Base-by-base conservation (phyloP, 2,797 vertebrate genomes). In the Cephalopachus bancanus region DNA sequence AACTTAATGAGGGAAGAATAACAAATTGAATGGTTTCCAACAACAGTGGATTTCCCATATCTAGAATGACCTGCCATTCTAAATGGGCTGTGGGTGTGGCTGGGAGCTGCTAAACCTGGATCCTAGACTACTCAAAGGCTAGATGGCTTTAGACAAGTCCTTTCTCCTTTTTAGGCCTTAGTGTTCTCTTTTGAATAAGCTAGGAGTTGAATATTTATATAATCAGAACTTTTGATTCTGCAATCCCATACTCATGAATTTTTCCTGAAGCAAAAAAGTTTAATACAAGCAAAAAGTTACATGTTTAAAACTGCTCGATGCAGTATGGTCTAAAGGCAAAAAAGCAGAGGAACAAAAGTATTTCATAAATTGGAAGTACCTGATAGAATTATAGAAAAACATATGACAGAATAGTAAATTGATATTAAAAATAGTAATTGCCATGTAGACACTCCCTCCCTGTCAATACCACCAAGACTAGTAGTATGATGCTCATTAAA, bases 1-100 rank as follows among this genome's bases (percentile, higher is more conserved):
- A 95, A 91, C 84, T 96, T 93, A 81, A 85, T 83, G 64, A 69
- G 9, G 59, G 81, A 94, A 96, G 81, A 96, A 95, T 83, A 94
- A 71, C 65, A 75, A 89, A 88, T 9, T 0, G 79, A 94, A 83
- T 69, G 86, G 57, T 7, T 44, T 90, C 64, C 20, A 71, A 89
- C 55, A 81, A 74, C 71, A 74, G 28, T 55, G 93, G 74, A 33
- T 59, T 86, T 19, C n/a, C 53, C 24, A 0, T 71, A 44, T 67
- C 74, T 72, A 51, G 62, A 37, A 67, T n/a, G 49, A 24, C 20
- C 84, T 16, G 7, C 17, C 30, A 11, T 62, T 71, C 69, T 96
- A n/a, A 33, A 60, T 17, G 57, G 33, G 83, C 28, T 4, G 10
- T 0, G 0, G 28, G 30, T 33, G n/a, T 11, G 5, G 22, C 24